phyloP scores from a whole-genome alignment of 2,797 vertebrate species.

The Clangula hyemalis region DNA sequence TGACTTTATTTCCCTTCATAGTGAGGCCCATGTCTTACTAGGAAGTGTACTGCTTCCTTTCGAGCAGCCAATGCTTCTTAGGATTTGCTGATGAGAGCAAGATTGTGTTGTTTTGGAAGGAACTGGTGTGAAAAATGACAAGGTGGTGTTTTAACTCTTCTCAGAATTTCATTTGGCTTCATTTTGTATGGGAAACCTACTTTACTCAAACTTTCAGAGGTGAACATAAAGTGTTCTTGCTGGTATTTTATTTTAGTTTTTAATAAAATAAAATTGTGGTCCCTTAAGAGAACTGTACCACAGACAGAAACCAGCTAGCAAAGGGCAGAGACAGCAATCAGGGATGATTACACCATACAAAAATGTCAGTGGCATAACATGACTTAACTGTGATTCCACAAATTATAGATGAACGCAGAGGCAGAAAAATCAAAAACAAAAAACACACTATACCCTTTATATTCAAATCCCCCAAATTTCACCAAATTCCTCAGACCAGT shows the following conservation, averaged over 20 bases:
- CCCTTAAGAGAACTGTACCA: not conserved
- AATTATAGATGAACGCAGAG: conserved; percentile 74
- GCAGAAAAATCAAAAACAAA: conserved; percentile 61
- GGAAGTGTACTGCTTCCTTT: not conserved
- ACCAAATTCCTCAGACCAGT: conserved; percentile 51
- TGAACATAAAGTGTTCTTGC: not conserved
- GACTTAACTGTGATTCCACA: conserved; percentile 72
- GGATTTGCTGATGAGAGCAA: not conserved
- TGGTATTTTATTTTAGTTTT: not conserved
- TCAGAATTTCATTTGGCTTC: not conserved
- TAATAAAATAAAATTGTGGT: not conserved
- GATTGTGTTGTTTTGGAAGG: not conserved
- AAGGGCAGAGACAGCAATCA: conserved; percentile 44
- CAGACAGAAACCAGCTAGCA: conserved; percentile 41
- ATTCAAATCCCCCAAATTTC: conserved; percentile 2
- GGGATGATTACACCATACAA: conserved; percentile 41
- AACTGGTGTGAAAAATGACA: not conserved
- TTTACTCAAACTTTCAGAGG: not conserved
- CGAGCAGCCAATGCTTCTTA: not conserved
- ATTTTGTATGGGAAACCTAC: not conserved
- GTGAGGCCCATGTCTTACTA: not conserved
- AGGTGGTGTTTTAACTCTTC: not conserved
- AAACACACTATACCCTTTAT: conserved; percentile 36
- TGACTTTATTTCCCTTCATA: not conserved
- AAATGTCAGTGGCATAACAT: conserved; percentile 62